Conservation (phyloP, 1,140 invertebrate species). For the Asbolus verrucosus region DNA sequence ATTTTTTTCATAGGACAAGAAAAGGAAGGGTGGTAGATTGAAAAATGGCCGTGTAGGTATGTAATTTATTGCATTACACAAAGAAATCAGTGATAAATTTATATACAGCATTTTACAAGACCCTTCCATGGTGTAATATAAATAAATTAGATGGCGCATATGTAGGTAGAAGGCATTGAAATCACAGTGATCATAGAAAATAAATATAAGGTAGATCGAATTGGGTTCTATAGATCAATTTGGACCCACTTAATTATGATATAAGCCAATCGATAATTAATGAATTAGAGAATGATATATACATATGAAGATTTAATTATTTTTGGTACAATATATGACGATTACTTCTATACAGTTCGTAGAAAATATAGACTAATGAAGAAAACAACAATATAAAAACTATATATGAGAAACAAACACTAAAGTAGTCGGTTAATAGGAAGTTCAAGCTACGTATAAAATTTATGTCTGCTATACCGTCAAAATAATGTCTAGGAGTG, state of each 20-base stretch:
- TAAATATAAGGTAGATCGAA: constrained; percentile 19
- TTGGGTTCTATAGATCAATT: constrained; percentile 22
- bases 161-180: constrained; percentile 44
- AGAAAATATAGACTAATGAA: constrained; percentile 33
- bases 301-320: constrained; percentile 1
- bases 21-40: not conserved
- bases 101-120: constrained; percentile 47
- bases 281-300: constrained; percentile 15
- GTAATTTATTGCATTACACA: constrained; percentile 52
- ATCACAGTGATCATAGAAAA: constrained; percentile 52
- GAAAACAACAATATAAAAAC: constrained; percentile 16
- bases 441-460: constrained; percentile 29
- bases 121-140: constrained; percentile 40
- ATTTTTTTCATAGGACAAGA: no score
- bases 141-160: constrained; percentile 36
- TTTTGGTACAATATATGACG: not conserved
- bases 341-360: constrained; percentile 20
- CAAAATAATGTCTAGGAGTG: no score
- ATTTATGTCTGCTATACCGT: not conserved
- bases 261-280: constrained; percentile 26
- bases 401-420: constrained; percentile 7
- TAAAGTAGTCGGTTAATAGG: not conserved
- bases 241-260: constrained; percentile 12
- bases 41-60: constrained; percentile 9
- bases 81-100: constrained; percentile 53